Base-by-base conservation (phyloP, 2,888 invertebrate genomes). In the Pediacus dermestoides region DNA sequence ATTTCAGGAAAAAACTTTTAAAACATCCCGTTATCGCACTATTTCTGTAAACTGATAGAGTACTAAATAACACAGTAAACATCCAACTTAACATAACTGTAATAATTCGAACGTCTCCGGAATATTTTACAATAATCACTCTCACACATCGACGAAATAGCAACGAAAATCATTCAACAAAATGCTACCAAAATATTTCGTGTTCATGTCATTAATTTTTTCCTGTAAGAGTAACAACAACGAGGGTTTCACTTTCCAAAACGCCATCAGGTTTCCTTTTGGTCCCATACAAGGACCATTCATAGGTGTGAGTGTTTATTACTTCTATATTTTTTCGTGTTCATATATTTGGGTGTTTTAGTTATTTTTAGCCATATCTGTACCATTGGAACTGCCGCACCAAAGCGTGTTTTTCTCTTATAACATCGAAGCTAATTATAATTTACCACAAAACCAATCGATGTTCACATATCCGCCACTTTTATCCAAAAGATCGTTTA, bases 381-480 rank as follows among this genome's bases (percentile, higher is more conserved):
- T 85, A 22, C 85, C 86, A 0, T 62, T 86, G 10, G 82, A 82
- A 53, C 70, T 82, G 2, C 79, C 80, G 0, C 78, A 80, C 49
- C 51, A 51, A 10, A 80, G 81, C 59, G 78, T 85, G 3, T 85
- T 82, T 54, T 69, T 85, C 34, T 82, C 85, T 0, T 83, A 82
- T 60, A 85, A 85, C 68, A 82, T 85, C 58, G 85, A 85, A 57
- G 76, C 81, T 0, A 80, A 78, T 59, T 86, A 82, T 66, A 67
- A 64, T 26, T 63, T 80, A 2, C 77, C 84, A 1, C 72, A 63
- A 10, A 82, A 82, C 55, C 72, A 62, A 23, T 64, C 64, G 0
- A 37, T 31, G n/a, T 57, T 57, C 26, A 38, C 44, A 2, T 64
- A 58, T 39, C 64, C 64, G 3, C 64, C 64, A 3, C 34, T 60